A percentile compares a stretch with the other conserved stretches of the same genome.
Conservation (phyloP, 2,888 invertebrate genomes). For the Agonopterix subpropinquella region DNA sequence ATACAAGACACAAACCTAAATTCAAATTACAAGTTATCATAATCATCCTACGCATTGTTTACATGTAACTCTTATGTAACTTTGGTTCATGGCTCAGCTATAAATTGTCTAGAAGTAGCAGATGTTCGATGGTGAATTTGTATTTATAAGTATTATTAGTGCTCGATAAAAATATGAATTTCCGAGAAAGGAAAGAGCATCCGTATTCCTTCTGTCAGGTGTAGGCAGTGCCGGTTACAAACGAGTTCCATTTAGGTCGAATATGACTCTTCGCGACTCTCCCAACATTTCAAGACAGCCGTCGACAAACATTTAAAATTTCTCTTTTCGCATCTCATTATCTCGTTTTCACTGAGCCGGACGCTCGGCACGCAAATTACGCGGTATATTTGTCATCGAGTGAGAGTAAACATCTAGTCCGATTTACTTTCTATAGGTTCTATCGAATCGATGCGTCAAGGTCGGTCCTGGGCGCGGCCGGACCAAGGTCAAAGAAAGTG, state of each 20-base stretch:
- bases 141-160: not conserved
- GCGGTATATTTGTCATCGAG: slow-evolving; percentile 54
- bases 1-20: no score
- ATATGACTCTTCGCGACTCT: slow-evolving; percentile 61
- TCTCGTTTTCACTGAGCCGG: slow-evolving; percentile 66
- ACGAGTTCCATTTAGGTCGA: slow-evolving; percentile 66
- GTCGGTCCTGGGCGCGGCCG: slow-evolving; percentile 37
- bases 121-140: no score
- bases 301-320: slow-evolving; percentile 66
- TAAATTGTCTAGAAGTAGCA: not conserved
- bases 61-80: slow-evolving; percentile 6
- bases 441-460: slow-evolving; percentile 48
- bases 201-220: slow-evolving; percentile 14
- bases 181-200: slow-evolving; percentile 34
- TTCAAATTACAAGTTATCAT: not conserved
- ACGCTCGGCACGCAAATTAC: slow-evolving; percentile 56
- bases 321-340: slow-evolving; percentile 74
- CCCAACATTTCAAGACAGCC: slow-evolving; percentile 58
- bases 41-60: slow-evolving; percentile 2
- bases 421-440: slow-evolving; percentile 59
- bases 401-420: slow-evolving; percentile 61
- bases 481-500: slow-evolving; percentile 71
- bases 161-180: slow-evolving; percentile 11
- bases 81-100: not conserved
- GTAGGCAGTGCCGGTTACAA: slow-evolving; percentile 42